phyloP scores from a whole-genome alignment of 2,888 invertebrate species.

The Tenthredo amoena region DNA sequence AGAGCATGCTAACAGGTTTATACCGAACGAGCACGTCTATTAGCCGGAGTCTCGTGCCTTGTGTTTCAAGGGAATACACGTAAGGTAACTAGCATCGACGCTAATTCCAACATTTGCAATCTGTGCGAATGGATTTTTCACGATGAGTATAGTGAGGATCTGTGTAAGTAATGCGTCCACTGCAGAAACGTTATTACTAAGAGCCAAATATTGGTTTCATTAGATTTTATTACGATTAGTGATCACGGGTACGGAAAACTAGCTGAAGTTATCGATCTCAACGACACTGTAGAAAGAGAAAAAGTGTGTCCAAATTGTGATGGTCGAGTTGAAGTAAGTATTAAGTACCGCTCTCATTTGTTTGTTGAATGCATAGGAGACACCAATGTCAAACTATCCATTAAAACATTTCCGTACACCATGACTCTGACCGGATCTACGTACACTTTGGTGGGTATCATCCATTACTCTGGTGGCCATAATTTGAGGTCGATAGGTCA shows the following conservation, averaged over 20 bases:
- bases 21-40: conserved; percentile 14
- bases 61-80: conserved; percentile 13
- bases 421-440: neutral
- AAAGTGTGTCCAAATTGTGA: conserved; percentile 36
- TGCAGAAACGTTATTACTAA: neutral
- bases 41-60: neutral
- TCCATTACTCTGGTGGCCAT: neutral
- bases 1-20: conserved; percentile 20
- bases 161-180: conserved; percentile 12
- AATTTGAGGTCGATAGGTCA: conserved; percentile 4
- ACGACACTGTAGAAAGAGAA: conserved; percentile 5
- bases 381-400: neutral
- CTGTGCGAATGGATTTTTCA: conserved; percentile 29
- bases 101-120: conserved; percentile 10
- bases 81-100: neutral
- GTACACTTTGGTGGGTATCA: conserved; percentile 18
- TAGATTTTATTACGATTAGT: conserved; percentile 25
- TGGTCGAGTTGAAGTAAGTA: conserved; percentile 11
- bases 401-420: conserved; percentile 18
- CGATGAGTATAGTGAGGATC: conserved; percentile 6
- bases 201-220: conserved; percentile 13
- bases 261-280: neutral
- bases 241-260: conserved; percentile 6
- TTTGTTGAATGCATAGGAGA: conserved; percentile 52
- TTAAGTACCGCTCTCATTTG: conserved; percentile 47